phyloP scores from a whole-genome alignment of 2,797 vertebrate genomes.

The Cirrhinus molitorella region DNA sequence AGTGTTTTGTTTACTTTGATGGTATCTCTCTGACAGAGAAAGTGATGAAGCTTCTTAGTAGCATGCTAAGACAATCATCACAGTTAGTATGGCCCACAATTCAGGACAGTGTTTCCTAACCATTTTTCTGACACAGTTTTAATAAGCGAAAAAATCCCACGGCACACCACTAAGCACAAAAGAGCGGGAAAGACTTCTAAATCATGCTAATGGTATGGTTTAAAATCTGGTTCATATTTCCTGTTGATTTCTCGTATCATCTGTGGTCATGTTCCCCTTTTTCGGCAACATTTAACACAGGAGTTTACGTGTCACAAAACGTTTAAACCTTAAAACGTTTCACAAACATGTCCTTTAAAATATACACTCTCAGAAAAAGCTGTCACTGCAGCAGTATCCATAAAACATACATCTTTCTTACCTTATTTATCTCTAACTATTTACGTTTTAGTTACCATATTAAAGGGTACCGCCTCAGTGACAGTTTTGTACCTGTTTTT shows the following conservation, averaged over 20 bases:
- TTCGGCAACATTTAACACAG: not conserved
- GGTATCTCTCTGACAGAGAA: not conserved
- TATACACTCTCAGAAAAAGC: not conserved
- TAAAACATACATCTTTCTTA: not conserved
- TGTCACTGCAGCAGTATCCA: not conserved
- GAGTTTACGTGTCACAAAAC: not conserved
- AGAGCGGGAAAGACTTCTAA: too few relatives aligned
- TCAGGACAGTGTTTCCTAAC: not conserved
- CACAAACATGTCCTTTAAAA: not conserved
- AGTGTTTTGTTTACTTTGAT: not conserved
- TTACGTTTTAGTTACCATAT: not conserved
- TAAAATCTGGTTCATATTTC: not conserved
- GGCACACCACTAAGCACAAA: too few relatives aligned
- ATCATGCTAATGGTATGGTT: not conserved
- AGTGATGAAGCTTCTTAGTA: not conserved
- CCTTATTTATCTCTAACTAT: not conserved
- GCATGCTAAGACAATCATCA: not conserved
- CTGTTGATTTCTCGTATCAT: not conserved
- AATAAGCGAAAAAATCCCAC: too few relatives aligned
- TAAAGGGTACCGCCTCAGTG: not conserved
- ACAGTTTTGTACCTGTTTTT: not conserved
- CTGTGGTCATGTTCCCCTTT: not conserved
- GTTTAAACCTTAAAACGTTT: too few relatives aligned
- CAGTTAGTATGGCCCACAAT: not conserved
- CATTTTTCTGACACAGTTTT: too few relatives aligned